Conservation (phyloP, 1,140 invertebrate species). For the Drosophila kepulauana region DNA sequence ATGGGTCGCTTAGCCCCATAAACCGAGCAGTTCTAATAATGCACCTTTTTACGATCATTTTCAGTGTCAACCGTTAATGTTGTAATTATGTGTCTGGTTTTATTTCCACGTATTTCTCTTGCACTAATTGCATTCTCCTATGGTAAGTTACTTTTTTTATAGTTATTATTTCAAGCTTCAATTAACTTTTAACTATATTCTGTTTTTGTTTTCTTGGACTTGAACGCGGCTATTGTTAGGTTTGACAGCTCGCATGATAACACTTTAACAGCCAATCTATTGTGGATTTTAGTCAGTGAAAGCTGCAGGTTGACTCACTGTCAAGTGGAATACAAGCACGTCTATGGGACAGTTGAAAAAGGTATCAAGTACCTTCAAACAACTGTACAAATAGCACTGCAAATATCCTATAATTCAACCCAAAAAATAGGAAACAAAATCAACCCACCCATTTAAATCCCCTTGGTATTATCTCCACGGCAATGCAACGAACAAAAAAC, state of each 20-base stretch:
- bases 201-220: background rate
- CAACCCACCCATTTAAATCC: constrained; percentile 35
- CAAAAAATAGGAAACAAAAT: constrained; percentile 2
- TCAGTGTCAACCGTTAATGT: constrained; percentile 50
- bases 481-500: constrained; percentile 52
- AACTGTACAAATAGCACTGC: constrained; percentile 65
- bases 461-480: constrained; percentile 73
- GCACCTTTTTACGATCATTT: constrained; percentile 63
- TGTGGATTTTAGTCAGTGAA: constrained; percentile 2
- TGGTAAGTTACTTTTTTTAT: constrained; percentile 8
- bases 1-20: constrained; percentile 49
- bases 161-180: constrained; percentile 17
- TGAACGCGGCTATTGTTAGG: constrained; percentile 2
- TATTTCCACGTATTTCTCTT: constrained; percentile 56
- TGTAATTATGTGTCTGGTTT: constrained; percentile 64
- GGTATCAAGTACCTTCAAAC: constrained; percentile 29
- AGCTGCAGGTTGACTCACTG: constrained; percentile 11
- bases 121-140: constrained; percentile 59
- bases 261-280: constrained; percentile 6
- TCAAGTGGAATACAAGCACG: background rate
- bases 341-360: background rate
- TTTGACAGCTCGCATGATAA: constrained; percentile 22
- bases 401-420: constrained; percentile 35
- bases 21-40: constrained; percentile 21
- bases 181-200: constrained; percentile 16